Evolutionary conservation across 2,888 invertebrate species (phyloP).

Genomic region (Cataglyphis cursor): DNA sequence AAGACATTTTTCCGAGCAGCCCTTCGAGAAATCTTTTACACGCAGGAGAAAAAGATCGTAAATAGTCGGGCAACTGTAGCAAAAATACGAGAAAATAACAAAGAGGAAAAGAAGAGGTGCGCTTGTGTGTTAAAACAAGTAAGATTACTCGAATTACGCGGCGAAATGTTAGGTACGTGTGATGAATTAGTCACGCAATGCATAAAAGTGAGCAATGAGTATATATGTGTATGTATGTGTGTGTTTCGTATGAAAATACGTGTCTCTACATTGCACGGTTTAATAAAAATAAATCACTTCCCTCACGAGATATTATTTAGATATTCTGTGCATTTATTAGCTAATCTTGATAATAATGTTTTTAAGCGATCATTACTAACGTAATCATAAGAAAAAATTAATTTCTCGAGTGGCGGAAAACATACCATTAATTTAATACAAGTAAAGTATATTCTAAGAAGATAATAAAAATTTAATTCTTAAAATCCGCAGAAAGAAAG

Average conservation of each 20-base stretch:
- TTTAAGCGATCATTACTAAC: background rate
- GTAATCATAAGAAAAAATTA: background rate
- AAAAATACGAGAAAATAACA: conserved; percentile 28
- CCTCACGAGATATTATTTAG: conserved; percentile 9
- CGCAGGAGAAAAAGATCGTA: conserved; percentile 22
- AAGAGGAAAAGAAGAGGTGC: background rate
- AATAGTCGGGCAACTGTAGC: conserved; percentile 1
- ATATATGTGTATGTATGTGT: background rate
- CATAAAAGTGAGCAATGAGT: background rate
- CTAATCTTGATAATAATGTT: background rate
- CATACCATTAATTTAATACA: background rate
- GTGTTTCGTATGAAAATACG: conserved; percentile 7
- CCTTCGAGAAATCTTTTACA: background rate
- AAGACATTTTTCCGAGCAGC: background rate
- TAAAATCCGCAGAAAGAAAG: background rate
- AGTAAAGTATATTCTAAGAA: background rate
- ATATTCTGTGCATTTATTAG: background rate
- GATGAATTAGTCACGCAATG: conserved; percentile 51
- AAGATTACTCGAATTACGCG: conserved; percentile 6
- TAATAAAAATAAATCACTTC: conserved; percentile 34
- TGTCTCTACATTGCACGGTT: background rate
- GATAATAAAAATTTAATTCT: background rate
- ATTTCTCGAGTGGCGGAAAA: background rate
- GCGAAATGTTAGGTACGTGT: conserved; percentile 19
- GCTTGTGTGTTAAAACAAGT: conserved; percentile 29